phyloP scores from a whole-genome alignment of 64 coral and sea anemone species.

The Montipora efflorescens region DNA sequence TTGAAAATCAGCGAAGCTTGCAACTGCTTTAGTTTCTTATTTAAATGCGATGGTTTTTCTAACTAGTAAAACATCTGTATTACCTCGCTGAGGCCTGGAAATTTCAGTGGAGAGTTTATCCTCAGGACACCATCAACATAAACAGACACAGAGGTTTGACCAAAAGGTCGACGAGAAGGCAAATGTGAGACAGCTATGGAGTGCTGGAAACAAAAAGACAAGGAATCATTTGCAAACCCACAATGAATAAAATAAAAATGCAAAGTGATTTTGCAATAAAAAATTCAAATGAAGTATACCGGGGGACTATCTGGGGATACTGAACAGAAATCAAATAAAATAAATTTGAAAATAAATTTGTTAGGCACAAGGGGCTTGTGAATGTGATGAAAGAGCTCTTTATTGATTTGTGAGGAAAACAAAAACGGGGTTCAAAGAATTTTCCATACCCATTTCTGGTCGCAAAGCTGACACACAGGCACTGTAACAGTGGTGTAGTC shows the following conservation, averaged over 20 bases:
- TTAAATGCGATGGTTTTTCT: too few relatives aligned
- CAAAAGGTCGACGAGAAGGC: conserved; percentile 91
- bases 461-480: conserved; percentile 67
- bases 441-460: conserved; percentile 84
- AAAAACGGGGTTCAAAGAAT: not conserved
- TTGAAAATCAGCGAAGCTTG: not conserved
- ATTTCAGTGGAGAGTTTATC: conserved; percentile 79
- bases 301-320: too few relatives aligned
- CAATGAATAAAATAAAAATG: too few relatives aligned
- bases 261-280: too few relatives aligned
- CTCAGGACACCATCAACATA: conserved; percentile 82
- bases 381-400: too few relatives aligned
- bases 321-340: too few relatives aligned
- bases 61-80: not conserved
- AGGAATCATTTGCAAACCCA: not conserved
- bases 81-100: conserved; percentile 85
- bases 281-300: too few relatives aligned
- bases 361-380: too few relatives aligned
- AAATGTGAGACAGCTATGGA: conserved; percentile 76
- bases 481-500: conserved; percentile 85
- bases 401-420: not conserved
- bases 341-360: too few relatives aligned
- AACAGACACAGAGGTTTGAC: conserved; percentile 78
- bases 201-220: conserved; percentile 71
- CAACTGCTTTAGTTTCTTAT: not conserved